Conservation (phyloP, 2,888 invertebrate genomes). For the Epistrophella euchroma region DNA sequence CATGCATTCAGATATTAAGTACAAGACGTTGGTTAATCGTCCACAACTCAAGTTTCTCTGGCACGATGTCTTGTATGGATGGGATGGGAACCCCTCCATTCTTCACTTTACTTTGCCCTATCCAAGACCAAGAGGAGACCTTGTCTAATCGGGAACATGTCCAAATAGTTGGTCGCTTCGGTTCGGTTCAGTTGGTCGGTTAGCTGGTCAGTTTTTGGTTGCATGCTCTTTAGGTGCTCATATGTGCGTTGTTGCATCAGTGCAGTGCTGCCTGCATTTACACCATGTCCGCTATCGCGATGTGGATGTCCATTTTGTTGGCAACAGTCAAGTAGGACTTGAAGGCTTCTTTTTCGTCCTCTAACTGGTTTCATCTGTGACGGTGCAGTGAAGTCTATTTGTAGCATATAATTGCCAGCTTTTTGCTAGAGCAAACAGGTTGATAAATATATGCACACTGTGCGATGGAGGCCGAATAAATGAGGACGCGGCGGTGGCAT, state of each 20-base stretch:
- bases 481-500: constrained; percentile 5
- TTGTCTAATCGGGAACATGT: constrained; percentile 76
- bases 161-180: constrained; percentile 67
- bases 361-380: constrained; percentile 45
- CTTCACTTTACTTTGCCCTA: not conserved
- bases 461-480: not conserved
- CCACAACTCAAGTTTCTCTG: constrained; percentile 43
- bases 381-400: constrained; percentile 18
- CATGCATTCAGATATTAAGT: constrained; percentile 73
- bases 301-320: constrained; percentile 70
- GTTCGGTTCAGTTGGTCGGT: constrained; percentile 26
- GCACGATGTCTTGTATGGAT: constrained; percentile 2
- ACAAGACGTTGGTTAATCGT: constrained; percentile 69
- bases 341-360: constrained; percentile 19
- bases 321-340: constrained; percentile 14
- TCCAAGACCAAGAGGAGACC: constrained; percentile 9
- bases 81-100: not conserved
- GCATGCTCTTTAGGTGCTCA: constrained; percentile 63
- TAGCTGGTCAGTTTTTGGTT: constrained; percentile 58
- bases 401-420: constrained; percentile 67
- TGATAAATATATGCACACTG: constrained; percentile 50
- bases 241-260: constrained; percentile 44
- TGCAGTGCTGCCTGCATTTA: not conserved
- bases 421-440: constrained; percentile 72
- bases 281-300: constrained; percentile 24